Percentiles rank a stretch among this genome's conserved stretches.
Conservation (phyloP, 2,888 invertebrate genomes). For the Parnassius apollo region DNA sequence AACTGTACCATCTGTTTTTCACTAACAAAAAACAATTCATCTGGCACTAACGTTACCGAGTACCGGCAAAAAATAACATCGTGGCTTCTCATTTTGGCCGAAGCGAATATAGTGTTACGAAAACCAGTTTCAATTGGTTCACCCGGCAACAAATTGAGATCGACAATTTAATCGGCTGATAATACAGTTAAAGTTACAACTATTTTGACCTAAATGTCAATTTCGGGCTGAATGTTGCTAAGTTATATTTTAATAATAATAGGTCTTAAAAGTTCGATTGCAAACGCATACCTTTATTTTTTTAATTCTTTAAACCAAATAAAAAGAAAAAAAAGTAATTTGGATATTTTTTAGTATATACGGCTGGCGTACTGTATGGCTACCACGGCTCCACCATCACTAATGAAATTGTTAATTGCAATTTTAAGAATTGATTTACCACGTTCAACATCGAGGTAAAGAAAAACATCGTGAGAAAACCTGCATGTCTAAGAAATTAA, state of each 20-base stretch:
- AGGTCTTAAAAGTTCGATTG: not conserved
- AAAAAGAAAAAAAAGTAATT: too few relatives aligned
- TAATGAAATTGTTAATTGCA: too few relatives aligned
- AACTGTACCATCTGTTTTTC: constrained; percentile 52
- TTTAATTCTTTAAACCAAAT: not conserved
- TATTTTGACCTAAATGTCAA: constrained; percentile 54
- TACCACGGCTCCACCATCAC: too few relatives aligned
- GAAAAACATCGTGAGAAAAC: too few relatives aligned
- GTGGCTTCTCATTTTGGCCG: constrained; percentile 54
- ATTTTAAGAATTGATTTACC: too few relatives aligned
- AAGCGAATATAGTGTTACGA: constrained; percentile 31
- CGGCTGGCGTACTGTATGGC: too few relatives aligned
- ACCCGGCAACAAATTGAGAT: constrained; percentile 49
- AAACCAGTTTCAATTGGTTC: constrained; percentile 44
- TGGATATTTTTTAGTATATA: too few relatives aligned
- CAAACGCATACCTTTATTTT: not conserved
- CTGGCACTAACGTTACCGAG: constrained; percentile 60
- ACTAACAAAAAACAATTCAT: constrained; percentile 68
- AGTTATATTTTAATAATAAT: not conserved
- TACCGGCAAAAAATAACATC: constrained; percentile 67
- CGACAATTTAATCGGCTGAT: constrained; percentile 51
- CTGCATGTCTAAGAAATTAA: too few relatives aligned
- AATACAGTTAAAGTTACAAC: constrained; percentile 64
- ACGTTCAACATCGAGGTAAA: too few relatives aligned
- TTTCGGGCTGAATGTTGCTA: not conserved